Base-by-base conservation (phyloP, 2,888 invertebrate species). In the Trichopoda pennipes region DNA sequence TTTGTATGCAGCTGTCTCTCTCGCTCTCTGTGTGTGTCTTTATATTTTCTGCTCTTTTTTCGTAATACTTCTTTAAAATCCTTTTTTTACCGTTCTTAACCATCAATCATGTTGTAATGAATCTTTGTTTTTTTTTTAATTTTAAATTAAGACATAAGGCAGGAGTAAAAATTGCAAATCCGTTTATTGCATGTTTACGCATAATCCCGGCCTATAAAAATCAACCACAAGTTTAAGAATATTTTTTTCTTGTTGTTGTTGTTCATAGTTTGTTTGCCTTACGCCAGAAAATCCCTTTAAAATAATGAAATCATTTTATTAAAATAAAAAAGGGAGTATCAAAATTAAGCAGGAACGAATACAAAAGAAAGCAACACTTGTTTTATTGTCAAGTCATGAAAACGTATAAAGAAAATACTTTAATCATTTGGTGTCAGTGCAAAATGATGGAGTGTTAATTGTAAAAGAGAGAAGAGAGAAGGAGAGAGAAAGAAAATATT, bases 321-420 rank as follows among this genome's bases (percentile, higher is more conserved):
- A 42, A 66, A 56, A 19, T n/a, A 61, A 32, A 32, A 38, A 61
- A 42, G 55, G 47, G 19, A 76, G 21, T 58, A 38, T n/a, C n/a
- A 17, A 56, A 10, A 49, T 9, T 16, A 55, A 28, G 32, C 2
- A n/a, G 47, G 6, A 63, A 19, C 14, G 6, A 63, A 19, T 8
- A 53, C 16, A 10, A 74, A 64, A 47, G 42, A 66, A 53, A 6
- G 47, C 55, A 73, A 82, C 78, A 82, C 81, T 82, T 82, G 81
- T 75, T 81, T 74, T 75, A 75, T 60, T 82, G 78, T 44, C 21
- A 81, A 78, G 78, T 78, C 81, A 82, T 75, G 70, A 42, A 77
- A 63, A 42, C 8, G 42, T 35, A 35, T 32, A 35, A 56, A n/a
- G n/a, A n/a, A 60, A 47, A 73, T 44, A 44, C 17, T 28, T 16